Conservation (phyloP, 2,888 invertebrate species). For the Capitulum mitella region DNA sequence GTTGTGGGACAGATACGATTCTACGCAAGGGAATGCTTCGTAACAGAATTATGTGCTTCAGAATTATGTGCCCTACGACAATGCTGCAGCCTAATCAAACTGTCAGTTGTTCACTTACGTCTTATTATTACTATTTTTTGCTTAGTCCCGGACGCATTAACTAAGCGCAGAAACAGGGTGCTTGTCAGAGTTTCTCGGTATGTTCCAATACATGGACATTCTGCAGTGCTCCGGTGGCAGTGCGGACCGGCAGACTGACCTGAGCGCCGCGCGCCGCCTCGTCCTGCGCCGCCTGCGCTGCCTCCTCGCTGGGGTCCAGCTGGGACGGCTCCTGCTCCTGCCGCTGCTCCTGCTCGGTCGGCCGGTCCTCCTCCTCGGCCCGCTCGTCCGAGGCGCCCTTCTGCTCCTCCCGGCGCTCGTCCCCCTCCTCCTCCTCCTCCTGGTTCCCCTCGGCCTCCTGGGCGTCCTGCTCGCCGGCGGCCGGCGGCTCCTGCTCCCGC, state of each 20-base stretch:
- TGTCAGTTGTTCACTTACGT: too few species aligned
- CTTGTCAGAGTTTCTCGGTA: too few species aligned
- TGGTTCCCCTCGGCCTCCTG: conserved; percentile 46
- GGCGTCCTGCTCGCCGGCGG: conserved; percentile 41
- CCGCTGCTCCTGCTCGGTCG: conserved; percentile 31
- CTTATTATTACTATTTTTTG: too few species aligned
- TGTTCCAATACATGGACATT: too few species aligned
- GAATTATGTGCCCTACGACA: too few species aligned
- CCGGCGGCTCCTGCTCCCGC: conserved; percentile 40
- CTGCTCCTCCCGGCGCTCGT: conserved; percentile 38
- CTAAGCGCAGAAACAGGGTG: too few species aligned
- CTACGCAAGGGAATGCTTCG: too few species aligned
- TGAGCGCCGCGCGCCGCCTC: conserved; percentile 27
- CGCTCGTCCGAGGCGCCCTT: conserved; percentile 36
- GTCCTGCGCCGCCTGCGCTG: conserved; percentile 36
- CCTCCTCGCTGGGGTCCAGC: conserved; percentile 35
- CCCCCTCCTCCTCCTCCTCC: conserved; percentile 48
- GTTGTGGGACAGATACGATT: too few species aligned
- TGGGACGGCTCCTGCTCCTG: conserved; percentile 33
- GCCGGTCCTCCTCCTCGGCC: conserved; percentile 31
- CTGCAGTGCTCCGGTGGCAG: too few species aligned
- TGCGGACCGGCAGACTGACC: neutral
- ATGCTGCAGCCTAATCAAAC: too few species aligned
- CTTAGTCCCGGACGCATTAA: too few species aligned
- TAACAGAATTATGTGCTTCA: too few species aligned